Base-by-base conservation (phyloP, 2,888 invertebrate genomes). In the Ferdinandea cuprea region DNA sequence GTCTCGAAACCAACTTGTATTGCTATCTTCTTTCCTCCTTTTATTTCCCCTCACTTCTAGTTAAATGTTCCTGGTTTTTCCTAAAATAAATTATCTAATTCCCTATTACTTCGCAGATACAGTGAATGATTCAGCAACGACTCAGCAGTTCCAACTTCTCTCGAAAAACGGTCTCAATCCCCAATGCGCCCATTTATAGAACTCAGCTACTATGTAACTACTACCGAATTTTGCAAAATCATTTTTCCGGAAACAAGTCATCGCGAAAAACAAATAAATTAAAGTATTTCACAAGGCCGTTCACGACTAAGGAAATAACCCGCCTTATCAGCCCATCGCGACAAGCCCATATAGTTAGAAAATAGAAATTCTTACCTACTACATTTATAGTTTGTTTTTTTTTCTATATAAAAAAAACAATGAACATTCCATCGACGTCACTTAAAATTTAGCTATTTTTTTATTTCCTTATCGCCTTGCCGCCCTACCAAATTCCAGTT, bases 301-400 rank as follows among this genome's bases (percentile, higher is more conserved):
- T 35, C 11, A n/a, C n/a, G 52, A 52, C 32, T 21, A 42, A 25
- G 11, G 28, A n/a, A 40, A 42, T 17, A 52, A 52, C 6, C 42
- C 30, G 7, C 42, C 54, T 66, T 68, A 68, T 68, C 71, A 52
- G 32, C 30, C 6, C 42, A 17, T 42, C 71, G 30, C 35, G 46
- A 30, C 28, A 19, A 35, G 4, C 58, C 69, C 37, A 48, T 21
- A 48, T 5, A 15, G 40, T 13, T 13, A 40, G 30, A 19, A 7
- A 9, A 25, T 13, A 35, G 4, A 35, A n/a, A 3, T n/a, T n/a
- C n/a, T n/a, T n/a, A n/a, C n/a, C n/a, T n/a, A n/a, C n/a, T 19
- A 44, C 3, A 9, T 19, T 21, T 19, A 40, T 54, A 11, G 5
- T 44, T 44, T 52, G 11, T 25, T 46, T 46, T 54, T 8, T 46